Conservation (phyloP, 1,140 invertebrate species). For the Geopemphigus sp. region DNA sequence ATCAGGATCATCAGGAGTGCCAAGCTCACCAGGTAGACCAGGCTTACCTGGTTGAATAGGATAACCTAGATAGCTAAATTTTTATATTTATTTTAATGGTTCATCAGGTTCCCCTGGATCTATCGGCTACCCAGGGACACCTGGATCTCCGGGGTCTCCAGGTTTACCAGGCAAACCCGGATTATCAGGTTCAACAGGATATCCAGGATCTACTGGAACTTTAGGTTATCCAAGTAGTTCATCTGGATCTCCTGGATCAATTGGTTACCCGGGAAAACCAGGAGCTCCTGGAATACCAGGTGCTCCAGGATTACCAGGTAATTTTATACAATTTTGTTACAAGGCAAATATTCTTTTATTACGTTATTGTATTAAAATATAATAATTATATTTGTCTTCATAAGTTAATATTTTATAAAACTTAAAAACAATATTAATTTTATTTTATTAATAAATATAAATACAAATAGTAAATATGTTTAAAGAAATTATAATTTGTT, state of each 20-base stretch:
- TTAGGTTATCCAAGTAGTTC: background rate
- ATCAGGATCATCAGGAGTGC: slow-evolving; percentile 50
- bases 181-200: slow-evolving; percentile 50
- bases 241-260: background rate
- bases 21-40: slow-evolving; percentile 51
- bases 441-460: too few species aligned
- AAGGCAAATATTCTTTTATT: too few species aligned
- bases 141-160: slow-evolving; percentile 46
- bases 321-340: background rate
- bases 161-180: slow-evolving; percentile 40
- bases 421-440: too few species aligned
- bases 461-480: too few species aligned
- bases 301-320: slow-evolving; percentile 52
- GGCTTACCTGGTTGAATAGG: slow-evolving; percentile 49
- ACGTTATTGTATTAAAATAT: too few species aligned
- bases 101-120: slow-evolving; percentile 51
- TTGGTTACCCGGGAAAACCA: slow-evolving; percentile 20
- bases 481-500: too few species aligned
- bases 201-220: slow-evolving; percentile 50
- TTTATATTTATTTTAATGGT: slow-evolving; percentile 22
- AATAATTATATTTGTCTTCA: too few species aligned
- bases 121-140: slow-evolving; percentile 48
- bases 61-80: slow-evolving; percentile 47
- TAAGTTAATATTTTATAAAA: too few species aligned
- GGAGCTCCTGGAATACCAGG: slow-evolving; percentile 17